Evolutionary conservation across 2,888 invertebrate species (phyloP), one percentile per base, ranked within the genome.

Genomic region (Thumatha senex): DNA sequence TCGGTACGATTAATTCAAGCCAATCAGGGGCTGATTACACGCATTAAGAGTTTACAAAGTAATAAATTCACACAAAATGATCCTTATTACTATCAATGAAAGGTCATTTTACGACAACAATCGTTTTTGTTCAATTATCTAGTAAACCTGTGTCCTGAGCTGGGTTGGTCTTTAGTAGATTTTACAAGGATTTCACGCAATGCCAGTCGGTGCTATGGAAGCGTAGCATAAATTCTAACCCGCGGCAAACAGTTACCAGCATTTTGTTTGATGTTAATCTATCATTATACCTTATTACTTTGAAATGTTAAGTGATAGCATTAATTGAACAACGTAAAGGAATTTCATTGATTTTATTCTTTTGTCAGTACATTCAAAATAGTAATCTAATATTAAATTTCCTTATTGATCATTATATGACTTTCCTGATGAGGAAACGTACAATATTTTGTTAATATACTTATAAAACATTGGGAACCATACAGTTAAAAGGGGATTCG

Each of bases 11-110:
- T 89, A 90, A 90, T 90, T 89, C 89, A 84, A 86, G 82, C 89
- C 90, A 90, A 90, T 90, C 89, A 89, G 82, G 78, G 80, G 71
- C 81, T 89, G 87, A 89, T 90, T 89, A 89, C 87, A 89, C 87
- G 89, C 88, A 88, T 89, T 89, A 89, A 68, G 70, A 65, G 63
- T 72, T 76, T 74, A 82, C 85, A 77, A 81, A 79, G 58, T 78
- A 75, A 76, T 54, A 57, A 48, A 53, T 78, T 64, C 81, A 48
- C 39, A 34, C 44, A 18, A 39, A 39, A 45, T 52, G 45, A 47
- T 36, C 72, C 63, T 73, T 84, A 79, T 53, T 24, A 7, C 1
- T 18, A 54, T 46, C 3, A 14, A 1, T 59, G 78, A 84, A 70
- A 60, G 71, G 47, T 49, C 10, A 68, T 60, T 70, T 69, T 81